Evolutionary conservation across 2,888 invertebrate species (phyloP).

Genomic region (Phengaris alcon): DNA sequence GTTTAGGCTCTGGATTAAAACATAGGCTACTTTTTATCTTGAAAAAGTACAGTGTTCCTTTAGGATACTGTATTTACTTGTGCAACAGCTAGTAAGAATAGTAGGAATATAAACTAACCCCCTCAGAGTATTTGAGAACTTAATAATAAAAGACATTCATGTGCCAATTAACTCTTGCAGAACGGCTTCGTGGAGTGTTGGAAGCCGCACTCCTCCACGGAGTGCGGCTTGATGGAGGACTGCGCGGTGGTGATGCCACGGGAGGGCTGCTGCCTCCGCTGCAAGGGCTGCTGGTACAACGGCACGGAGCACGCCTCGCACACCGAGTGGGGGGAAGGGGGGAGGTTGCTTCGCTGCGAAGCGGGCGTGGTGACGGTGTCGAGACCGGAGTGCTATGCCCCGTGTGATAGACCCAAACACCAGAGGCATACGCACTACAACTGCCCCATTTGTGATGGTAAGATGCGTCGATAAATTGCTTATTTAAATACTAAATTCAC

Average conservation of each 20-base stretch:
- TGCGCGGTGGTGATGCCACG: conserved; percentile 89
- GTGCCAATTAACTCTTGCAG: conserved; percentile 72
- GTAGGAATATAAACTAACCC: too few species aligned
- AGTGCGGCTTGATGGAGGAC: conserved; percentile 91
- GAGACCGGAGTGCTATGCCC: conserved; percentile 88
- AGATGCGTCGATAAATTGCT: conserved; percentile 37
- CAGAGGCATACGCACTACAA: conserved; percentile 88
- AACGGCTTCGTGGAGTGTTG: conserved; percentile 92
- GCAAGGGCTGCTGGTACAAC: conserved; percentile 91
- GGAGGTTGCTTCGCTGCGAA: conserved; percentile 85
- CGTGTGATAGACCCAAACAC: conserved; percentile 86
- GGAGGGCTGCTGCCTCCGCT: conserved; percentile 89
- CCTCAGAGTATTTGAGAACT: too few species aligned
- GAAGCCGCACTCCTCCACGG: conserved; percentile 77
- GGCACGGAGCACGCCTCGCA: conserved; percentile 87
- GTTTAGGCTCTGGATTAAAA: too few species aligned
- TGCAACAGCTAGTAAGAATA: too few species aligned
- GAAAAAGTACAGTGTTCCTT: too few species aligned
- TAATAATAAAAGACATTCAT: background rate
- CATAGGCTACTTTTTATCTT: too few species aligned
- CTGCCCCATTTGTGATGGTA: conserved; percentile 93
- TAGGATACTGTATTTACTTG: too few species aligned
- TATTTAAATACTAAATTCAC: too few species aligned
- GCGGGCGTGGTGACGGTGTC: conserved; percentile 93
- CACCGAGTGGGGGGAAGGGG: conserved; percentile 88